These are phyloP conservation scores for Forbesichthys papilliferus DNA, from an alignment of 2,113 vertebrate species.

Conservation along the genomic window DNA sequence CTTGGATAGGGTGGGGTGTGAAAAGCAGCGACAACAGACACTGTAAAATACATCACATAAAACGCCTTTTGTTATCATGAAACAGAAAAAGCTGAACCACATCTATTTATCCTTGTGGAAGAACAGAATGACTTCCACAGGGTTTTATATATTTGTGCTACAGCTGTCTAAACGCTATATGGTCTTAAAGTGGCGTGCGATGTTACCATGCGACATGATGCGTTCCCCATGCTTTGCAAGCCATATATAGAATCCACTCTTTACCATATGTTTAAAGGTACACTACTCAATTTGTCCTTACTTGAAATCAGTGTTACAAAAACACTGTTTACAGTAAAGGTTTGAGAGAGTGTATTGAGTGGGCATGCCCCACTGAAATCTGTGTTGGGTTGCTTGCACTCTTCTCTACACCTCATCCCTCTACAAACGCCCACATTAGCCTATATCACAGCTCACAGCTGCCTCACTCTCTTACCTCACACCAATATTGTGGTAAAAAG, in stretches of 20 bases:
- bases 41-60: slow-evolving; percentile 39
- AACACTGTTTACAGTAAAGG: no score
- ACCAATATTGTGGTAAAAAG: background rate
- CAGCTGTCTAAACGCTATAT: slow-evolving; percentile 25
- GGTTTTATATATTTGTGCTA: slow-evolving; percentile 25
- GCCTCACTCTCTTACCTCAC: background rate
- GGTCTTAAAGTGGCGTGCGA: slow-evolving; percentile 25
- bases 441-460: no score
- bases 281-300: background rate
- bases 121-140: slow-evolving; percentile 26
- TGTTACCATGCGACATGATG: slow-evolving; percentile 38
- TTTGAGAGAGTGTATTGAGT: no score
- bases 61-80: background rate
- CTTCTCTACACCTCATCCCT: no score
- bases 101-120: slow-evolving; percentile 13
- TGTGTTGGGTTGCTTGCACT: no score
- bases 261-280: background rate
- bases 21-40: slow-evolving; percentile 37
- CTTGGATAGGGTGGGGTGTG: slow-evolving; percentile 49
- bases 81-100: slow-evolving; percentile 23
- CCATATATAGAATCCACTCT: background rate
- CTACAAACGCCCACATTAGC: no score
- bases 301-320: background rate
- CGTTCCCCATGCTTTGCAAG: slow-evolving; percentile 31
- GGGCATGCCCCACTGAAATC: no score